A percentile compares a stretch with the other conserved stretches of the same genome.
Conservation (phyloP, 2,888 invertebrate genomes). For the Erpobdella octoculata region DNA sequence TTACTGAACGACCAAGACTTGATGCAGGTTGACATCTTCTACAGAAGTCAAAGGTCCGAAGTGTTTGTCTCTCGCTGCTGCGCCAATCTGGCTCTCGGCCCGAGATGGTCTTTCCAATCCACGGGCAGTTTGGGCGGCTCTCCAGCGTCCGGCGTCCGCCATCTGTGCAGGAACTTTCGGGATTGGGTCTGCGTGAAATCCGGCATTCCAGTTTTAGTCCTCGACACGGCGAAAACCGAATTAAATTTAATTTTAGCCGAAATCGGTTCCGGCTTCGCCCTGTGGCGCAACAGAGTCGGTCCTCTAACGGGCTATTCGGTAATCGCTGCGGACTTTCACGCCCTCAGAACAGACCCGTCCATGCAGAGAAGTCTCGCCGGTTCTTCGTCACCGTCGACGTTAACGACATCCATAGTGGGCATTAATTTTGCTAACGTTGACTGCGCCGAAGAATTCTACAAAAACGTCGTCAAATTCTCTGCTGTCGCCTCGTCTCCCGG, state of each 20-base stretch:
- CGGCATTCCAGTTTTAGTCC: conserved; percentile 69
- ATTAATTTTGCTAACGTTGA: conserved; percentile 44
- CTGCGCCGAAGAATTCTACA: conserved; percentile 13
- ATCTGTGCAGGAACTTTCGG: background rate
- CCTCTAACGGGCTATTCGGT: conserved; percentile 67
- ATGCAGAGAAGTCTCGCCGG: conserved; percentile 65
- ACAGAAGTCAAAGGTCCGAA: conserved; percentile 67
- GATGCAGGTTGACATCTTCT: conserved; percentile 49
- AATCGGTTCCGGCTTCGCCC: conserved; percentile 71
- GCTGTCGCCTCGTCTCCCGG: background rate
- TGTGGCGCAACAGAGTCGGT: conserved; percentile 74
- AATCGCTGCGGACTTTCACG: conserved; percentile 70
- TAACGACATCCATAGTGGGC: conserved; percentile 54
- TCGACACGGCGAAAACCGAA: conserved; percentile 69
- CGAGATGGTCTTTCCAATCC: background rate
- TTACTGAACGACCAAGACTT: conserved; percentile 42
- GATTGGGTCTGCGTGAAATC: conserved; percentile 67
- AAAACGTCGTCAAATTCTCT: conserved; percentile 13
- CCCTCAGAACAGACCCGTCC: conserved; percentile 70
- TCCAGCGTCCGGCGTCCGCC: background rate
- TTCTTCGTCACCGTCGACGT: conserved; percentile 61
- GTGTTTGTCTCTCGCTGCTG: conserved; percentile 69
- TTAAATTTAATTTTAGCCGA: conserved; percentile 67
- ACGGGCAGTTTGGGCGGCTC: background rate
- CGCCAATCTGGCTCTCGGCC: conserved; percentile 56